Evolutionary conservation across 2,888 invertebrate species (phyloP), one percentile per base, ranked within the genome.

Genomic region (Eumerus sabulonum): DNA sequence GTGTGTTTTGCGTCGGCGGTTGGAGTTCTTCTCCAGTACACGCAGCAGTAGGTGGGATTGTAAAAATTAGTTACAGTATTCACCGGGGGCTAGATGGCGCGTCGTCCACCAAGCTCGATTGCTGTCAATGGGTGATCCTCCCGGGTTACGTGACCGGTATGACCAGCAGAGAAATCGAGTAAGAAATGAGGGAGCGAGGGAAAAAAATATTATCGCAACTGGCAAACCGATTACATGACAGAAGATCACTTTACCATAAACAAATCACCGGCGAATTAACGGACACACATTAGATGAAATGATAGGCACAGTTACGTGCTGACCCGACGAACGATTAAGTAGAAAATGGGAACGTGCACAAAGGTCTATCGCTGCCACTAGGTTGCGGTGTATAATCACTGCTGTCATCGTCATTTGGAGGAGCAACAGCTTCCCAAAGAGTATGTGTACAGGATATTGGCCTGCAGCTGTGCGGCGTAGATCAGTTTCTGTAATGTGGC

Each of bases 11-110:
- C 68, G 79, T 79, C 64, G 68, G 74, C 68, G 73, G 35, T 16
- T 54, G 60, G 44, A 12, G 50, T 16, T 77, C 67, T 63, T 77
- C 63, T 57, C 68, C 35, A 72, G 51, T 62, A 2, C 57, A 73
- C 77, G 77, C 77, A 77, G 77, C 77, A 79, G 77, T 79, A 79
- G 73, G 77, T 79, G 73, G 73, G 73, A 73, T 73, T 73, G 68
- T 79, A 68, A 73, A 79, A 79, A 79, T 79, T 73, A 73, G 73
- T 64, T 73, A 63, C 53, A 57, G 57, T 66, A 62, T 62, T 54
- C 76, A 60, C 60, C 50, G 50, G 64, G 27, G 64, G 53, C 68
- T 9, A 17, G 9, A 45, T 27, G 27, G 27, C 9, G 9, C 66
- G 16, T 50, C 18, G 63, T 27, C 27, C 27, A 4, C 27, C 3